Evolutionary conservation across 2,888 invertebrate genomes (phyloP).

Genomic region (Hemistola chrysoprasaria): DNA sequence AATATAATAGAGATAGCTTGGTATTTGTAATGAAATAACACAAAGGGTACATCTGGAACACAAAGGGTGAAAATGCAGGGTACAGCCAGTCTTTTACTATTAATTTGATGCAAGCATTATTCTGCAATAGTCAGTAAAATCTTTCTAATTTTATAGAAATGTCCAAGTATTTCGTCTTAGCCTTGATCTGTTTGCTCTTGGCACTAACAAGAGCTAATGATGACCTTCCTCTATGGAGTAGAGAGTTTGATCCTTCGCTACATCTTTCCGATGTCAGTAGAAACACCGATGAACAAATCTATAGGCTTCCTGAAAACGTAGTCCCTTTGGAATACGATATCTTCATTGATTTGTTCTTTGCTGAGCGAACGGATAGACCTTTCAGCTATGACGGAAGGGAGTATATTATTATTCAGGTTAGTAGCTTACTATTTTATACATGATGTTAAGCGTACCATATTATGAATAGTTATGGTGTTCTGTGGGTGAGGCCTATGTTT

Average conservation of each 20-base stretch:
- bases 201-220: conserved; percentile 44
- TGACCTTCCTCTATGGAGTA: conserved; percentile 48
- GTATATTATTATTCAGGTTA: conserved; percentile 58
- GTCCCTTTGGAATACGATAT: conserved; percentile 68
- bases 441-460: too few species aligned
- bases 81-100: too few species aligned
- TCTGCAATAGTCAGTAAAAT: too few species aligned
- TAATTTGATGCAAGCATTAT: too few species aligned
- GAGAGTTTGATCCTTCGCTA: conserved; percentile 47
- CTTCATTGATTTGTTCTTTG: conserved; percentile 63
- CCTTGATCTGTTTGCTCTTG: conserved; percentile 42
- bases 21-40: too few species aligned
- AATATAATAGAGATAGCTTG: too few species aligned
- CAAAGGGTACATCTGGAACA: too few species aligned
- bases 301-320: conserved; percentile 62
- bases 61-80: too few species aligned
- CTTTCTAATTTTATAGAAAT: conserved; percentile 39
- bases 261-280: conserved; percentile 33
- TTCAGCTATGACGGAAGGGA: conserved; percentile 66
- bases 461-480: too few species aligned
- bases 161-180: conserved; percentile 37
- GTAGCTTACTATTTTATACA: too few species aligned
- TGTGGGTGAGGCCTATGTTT: too few species aligned
- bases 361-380: conserved; percentile 54
- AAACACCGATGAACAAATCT: conserved; percentile 40